Base-by-base conservation (phyloP, 2,888 invertebrate species). In the Meiosimyza decipiens region DNA sequence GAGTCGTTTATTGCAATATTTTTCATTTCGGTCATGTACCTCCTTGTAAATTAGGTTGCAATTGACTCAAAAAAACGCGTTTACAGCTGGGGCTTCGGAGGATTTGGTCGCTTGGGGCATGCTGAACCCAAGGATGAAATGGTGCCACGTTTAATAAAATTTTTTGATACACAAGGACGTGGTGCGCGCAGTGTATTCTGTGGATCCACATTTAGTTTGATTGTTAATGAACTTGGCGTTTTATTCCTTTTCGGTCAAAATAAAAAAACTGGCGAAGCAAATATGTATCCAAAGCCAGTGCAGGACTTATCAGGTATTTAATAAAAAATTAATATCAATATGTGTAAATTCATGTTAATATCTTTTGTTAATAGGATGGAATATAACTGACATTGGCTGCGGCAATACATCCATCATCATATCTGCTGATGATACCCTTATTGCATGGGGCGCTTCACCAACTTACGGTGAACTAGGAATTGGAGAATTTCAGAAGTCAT, bases 41-140 rank as follows among this genome's bases (percentile, higher is more conserved):
- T 18, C 12, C 11, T 15, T 11, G 15, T 50, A 18, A 16, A 51
- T 18, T 54, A 93, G 93, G 91, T 95, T 64, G 95, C 95, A 0
- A 91, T 96, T 77, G 97, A 98, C 83, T 93, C 94, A 0, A 93
- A 93, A 84, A 95, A 94, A 86, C 91, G 97, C 13, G 94, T 95
- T 0, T 98, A 91, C 87, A 95, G 96, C 69, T 98, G 97, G 97
- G 97, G 98, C 22, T 98, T 97, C 86, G 97, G 97, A 13, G 98
- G 97, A 0, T 95, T 97, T 82, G 97, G 97, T 0, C 91, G 98
- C 2, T 89, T 98, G 15, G 98, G 97, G 0, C 97, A 98, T 88
- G 94, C 96, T 9, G 97, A 96, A 82, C 96, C 93, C 73, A 95
- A 95, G 83, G 97, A 98, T 87, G 97, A 98, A 87, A 90, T 94